phyloP scores from a whole-genome alignment of 1,140 invertebrate genomes.

The Drosophila biarmipes region DNA sequence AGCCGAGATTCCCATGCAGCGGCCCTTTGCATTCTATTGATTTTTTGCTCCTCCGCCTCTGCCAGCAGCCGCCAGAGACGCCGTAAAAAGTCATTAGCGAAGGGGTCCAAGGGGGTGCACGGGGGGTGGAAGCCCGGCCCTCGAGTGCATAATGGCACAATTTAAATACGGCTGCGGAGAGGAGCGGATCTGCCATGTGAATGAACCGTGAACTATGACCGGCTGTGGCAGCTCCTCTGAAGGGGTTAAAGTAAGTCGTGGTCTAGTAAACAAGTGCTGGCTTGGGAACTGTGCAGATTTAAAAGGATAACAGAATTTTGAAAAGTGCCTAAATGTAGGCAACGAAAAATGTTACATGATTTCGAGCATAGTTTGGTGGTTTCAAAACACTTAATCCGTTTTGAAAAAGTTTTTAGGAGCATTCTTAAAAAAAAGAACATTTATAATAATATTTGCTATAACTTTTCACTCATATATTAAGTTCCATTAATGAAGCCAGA shows the following conservation, averaged over 20 bases:
- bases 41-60: conserved; percentile 45
- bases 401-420: too few species aligned
- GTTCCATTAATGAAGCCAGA: too few species aligned
- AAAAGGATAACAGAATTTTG: too few species aligned
- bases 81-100: conserved; percentile 80
- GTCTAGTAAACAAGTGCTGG: neutral
- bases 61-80: conserved; percentile 45
- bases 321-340: neutral
- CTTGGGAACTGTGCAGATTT: too few species aligned
- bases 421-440: too few species aligned
- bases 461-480: too few species aligned
- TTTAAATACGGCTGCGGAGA: conserved; percentile 71
- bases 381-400: too few species aligned
- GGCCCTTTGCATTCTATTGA: conserved; percentile 75
- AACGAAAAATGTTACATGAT: too few species aligned
- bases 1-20: conserved; percentile 58
- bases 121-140: conserved; percentile 5
- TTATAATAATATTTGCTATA: too few species aligned
- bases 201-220: conserved; percentile 72
- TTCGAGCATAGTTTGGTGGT: too few species aligned
- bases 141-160: conserved; percentile 80
- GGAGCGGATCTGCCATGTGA: conserved; percentile 62
- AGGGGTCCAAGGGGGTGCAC: conserved; percentile 7
- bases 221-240: conserved; percentile 33
- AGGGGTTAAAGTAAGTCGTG: neutral